A percentile compares a stretch with the other conserved stretches of the same genome.
Conservation (phyloP, 2,797 vertebrate genomes). For the Neoniphon sammara region DNA sequence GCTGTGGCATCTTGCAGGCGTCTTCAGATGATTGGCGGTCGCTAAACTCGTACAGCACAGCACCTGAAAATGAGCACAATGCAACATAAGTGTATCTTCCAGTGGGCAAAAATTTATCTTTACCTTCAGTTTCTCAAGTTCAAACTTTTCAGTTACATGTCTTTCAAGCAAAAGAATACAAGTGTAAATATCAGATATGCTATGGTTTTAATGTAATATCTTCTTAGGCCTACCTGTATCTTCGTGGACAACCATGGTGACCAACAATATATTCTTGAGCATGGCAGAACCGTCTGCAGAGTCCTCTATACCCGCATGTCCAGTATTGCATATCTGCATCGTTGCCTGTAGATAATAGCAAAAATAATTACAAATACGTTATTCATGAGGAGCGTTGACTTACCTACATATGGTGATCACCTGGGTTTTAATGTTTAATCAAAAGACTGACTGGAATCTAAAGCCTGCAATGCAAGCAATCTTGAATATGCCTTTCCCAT, state of each 20-base stretch:
- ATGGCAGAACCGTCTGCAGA: slow-evolving; percentile 83
- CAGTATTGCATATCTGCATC: slow-evolving; percentile 73
- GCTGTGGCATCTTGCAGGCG: slow-evolving; percentile 31
- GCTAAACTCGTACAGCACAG: slow-evolving; percentile 78
- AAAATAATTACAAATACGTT: background rate
- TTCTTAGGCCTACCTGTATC: slow-evolving; percentile 75
- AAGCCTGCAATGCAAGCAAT: background rate
- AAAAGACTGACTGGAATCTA: background rate
- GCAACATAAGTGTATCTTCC: background rate
- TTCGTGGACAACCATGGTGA: slow-evolving; percentile 81
- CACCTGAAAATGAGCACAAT: slow-evolving; percentile 74
- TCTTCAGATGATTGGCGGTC: slow-evolving; percentile 25
- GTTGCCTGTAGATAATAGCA: slow-evolving; percentile 56
- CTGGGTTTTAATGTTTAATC: background rate
- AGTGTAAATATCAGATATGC: background rate
- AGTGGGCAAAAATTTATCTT: background rate
- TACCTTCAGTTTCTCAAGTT: background rate
- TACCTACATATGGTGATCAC: background rate
- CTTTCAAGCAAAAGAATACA: background rate
- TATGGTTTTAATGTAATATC: background rate
- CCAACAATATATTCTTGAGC: slow-evolving; percentile 79
- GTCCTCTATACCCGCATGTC: slow-evolving; percentile 81
- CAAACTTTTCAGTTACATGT: background rate
- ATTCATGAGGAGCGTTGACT: background rate
- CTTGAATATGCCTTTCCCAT: background rate